Base-by-base conservation (phyloP, 2,113 vertebrate genomes). In the Cyrtonyx montezumae region DNA sequence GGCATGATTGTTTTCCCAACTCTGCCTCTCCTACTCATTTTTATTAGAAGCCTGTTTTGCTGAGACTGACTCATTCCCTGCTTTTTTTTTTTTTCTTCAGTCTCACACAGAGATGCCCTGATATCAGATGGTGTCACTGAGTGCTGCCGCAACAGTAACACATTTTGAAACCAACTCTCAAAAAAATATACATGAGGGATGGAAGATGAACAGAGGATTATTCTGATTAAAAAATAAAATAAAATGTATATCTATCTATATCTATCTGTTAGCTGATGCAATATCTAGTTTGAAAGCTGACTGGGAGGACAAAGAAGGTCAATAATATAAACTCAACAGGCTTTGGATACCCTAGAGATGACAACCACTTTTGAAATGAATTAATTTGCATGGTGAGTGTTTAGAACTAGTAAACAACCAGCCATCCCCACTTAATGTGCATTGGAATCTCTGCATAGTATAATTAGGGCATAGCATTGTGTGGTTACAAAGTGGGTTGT, bases 1-100 rank as follows among this genome's bases (percentile, higher is more conserved):
- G 46, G 37, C 17, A 80, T 20, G 42, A 83, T 75, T 88, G 13
- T 84, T 84, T 84, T n/a, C 36, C 55, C 90, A 23, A 16, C 36
- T 67, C 68, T 91, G 75, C 55, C 43, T 91, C 76, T 83, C 91
- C 70, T 26, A 48, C 42, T 83, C 37, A 90, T 67, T 95, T 93
- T 82, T 82, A 74, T 58, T 83, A 73, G 14, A 69, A 79, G 11
- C 2, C 5, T 37, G 83, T 84, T 65, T 70, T 48, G 2, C n/a
- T 40, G 17, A 37, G 40, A 32, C 56, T 79, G 30, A 71, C 58
- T 88, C 48, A 80, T 86, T 22, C 49, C 5, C 46, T 74, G 42
- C n/a, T 26, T 65, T 81, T 87, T 91, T 75, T 68, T 63, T 30
- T 26, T 65, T 81, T 87, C 88, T 75, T 68, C 67, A 74, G 70